Percentiles rank a stretch among this genome's conserved stretches.
Conservation (phyloP, 2,113 vertebrate species). For the Felis chaus region DNA sequence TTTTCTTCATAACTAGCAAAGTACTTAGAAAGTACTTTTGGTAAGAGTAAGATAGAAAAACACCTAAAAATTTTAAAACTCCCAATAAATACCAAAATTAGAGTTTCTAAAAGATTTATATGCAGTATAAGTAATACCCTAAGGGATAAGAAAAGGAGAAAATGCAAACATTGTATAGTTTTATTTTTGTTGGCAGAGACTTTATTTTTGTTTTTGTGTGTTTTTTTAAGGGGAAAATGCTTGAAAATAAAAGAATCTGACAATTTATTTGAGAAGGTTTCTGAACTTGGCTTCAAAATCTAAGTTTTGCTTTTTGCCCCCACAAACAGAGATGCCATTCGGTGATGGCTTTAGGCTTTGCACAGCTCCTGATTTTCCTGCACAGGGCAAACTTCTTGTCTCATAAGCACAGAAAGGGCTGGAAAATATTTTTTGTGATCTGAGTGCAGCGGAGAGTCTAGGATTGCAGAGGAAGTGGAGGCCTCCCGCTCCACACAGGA, state of each 20-base stretch:
- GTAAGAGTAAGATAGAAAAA: slow-evolving; percentile 9
- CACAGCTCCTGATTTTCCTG: neutral
- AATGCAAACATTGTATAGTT: slow-evolving; percentile 22
- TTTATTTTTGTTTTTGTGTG: slow-evolving; percentile 64
- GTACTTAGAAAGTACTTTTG: neutral
- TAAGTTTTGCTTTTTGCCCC: slow-evolving; percentile 46
- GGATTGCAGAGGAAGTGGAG: slow-evolving; percentile 88
- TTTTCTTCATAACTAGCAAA: neutral
- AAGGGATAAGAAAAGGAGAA: neutral
- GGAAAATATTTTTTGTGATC: slow-evolving; percentile 72
- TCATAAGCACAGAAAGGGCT: slow-evolving; percentile 57
- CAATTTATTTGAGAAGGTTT: slow-evolving; percentile 23
- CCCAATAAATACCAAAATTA: slow-evolving; percentile 27
- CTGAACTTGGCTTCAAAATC: neutral
- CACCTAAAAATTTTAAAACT: neutral
- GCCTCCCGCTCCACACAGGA: slow-evolving; percentile 88
- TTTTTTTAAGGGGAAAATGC: neutral
- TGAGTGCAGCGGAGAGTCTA: slow-evolving; percentile 75
- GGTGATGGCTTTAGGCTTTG: neutral
- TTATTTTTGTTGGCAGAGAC: slow-evolving; percentile 49
- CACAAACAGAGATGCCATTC: neutral
- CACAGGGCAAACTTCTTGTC: neutral
- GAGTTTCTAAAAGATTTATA: slow-evolving; percentile 55
- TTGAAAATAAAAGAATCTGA: slow-evolving; percentile 38
- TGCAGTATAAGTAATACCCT: slow-evolving; percentile 29